Evolutionary conservation across 2,113 vertebrate species (phyloP).

Genomic region (Serilophus lunatus): DNA sequence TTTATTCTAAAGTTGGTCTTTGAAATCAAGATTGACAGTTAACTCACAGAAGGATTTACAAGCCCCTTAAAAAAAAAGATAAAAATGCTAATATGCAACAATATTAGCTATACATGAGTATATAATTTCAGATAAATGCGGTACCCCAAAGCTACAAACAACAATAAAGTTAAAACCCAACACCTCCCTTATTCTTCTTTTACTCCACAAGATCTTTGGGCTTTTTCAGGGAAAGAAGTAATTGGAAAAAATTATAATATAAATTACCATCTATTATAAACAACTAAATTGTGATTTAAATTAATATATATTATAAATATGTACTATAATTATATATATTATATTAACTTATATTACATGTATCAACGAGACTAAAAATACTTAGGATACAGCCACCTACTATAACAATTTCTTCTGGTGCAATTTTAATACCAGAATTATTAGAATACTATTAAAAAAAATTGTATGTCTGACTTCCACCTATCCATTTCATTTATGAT

Average conservation of each 20-base stretch:
- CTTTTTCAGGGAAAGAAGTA: not conserved
- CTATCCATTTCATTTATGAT: not conserved
- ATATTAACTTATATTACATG: not conserved
- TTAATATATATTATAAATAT: no score
- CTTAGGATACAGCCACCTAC: not conserved
- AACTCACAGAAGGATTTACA: not conserved
- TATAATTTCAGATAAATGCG: not conserved
- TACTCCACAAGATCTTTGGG: not conserved
- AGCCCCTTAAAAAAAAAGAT: not conserved
- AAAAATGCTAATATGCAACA: not conserved
- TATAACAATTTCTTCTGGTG: not conserved
- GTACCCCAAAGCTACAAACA: not conserved
- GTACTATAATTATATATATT: no score
- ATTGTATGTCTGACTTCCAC: rapidly evolving
- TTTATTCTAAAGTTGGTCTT: not conserved
- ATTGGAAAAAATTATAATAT: not conserved
- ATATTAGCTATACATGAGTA: not conserved
- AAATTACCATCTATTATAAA: not conserved
- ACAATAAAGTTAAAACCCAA: not conserved
- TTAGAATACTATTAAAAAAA: not conserved
- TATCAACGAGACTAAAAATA: not conserved
- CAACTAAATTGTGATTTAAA: not conserved
- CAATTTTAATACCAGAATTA: not conserved
- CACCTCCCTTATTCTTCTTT: not conserved
- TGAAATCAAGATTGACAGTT: not conserved